Base-by-base conservation (phyloP, 1,140 invertebrate species). In the Teleogryllus occipitalis region DNA sequence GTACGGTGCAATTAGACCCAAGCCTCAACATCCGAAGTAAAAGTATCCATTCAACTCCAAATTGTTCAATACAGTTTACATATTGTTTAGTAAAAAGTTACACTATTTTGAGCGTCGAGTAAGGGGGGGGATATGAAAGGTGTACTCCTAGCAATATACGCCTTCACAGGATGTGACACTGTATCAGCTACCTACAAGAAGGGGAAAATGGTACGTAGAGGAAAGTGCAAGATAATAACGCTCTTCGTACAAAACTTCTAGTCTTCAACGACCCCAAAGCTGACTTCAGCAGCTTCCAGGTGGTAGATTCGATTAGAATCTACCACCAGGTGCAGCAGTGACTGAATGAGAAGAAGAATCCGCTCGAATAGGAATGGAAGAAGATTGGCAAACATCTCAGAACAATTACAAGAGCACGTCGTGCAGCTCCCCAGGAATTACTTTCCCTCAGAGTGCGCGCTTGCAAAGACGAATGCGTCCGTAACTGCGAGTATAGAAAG, bases 281-380 rank as follows among this genome's bases (percentile, higher is more conserved):
- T 77, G 47, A 77, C 15, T 18, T 48, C 78, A 79, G 79, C 65
- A 49, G 81, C 80, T 72, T 77, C 76, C 18, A 8, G 21, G 39
- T 74, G 79, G n/a, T n/a, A 74, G 80, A 81, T 65, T 80, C 81
- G 39, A 76, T 78, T 18, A 75, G 81, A 81, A 77, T 79, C 12
- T 81, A 81, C 65, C 75, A 48, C 18, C 81, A 82, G 74, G 54
- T 81, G 21, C 81, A 81, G 47, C 27, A 72, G 21, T 80, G 80
- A 80, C 46, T 78, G 8, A 77, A 77, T 46, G 76, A 49, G 76
- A 39, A 54, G 76, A 77, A 77, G 27, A 39, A 77, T 77, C 76
- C 76, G 8, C 27, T 77, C 8, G 27, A 77, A 27, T 77, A 8
- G 76, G 39, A 27, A 8, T 77, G 8, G 76, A 77, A 77, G n/a